These are phyloP conservation scores for Tichodroma muraria DNA, from an alignment of 2,113 vertebrate genomes.

Conservation along the genomic window DNA sequence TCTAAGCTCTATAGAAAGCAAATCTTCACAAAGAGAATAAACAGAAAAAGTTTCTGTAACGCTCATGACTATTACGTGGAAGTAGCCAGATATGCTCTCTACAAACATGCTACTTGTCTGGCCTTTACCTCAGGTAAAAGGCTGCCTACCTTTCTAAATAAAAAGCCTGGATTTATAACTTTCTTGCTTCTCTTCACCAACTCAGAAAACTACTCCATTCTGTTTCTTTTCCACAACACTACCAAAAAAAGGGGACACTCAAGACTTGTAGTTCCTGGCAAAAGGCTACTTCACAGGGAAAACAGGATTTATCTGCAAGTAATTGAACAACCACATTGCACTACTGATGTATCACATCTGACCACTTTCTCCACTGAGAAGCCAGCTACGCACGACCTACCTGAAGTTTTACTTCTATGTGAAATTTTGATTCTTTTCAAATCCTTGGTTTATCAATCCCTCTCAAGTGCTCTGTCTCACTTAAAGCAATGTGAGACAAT, in stretches of 20 bases:
- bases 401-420: neutral
- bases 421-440: neutral
- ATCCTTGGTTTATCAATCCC: neutral
- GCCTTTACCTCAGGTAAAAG: neutral
- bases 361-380: neutral
- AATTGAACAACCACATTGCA: too few relatives aligned
- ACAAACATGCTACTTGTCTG: neutral
- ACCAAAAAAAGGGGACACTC: neutral
- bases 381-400: fast-evolving
- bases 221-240: neutral
- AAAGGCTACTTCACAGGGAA: neutral
- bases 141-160: neutral
- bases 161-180: neutral
- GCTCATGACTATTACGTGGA: neutral
- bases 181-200: neutral
- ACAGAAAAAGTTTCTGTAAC: neutral
- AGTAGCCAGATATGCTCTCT: neutral
- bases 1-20: neutral
- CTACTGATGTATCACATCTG: neutral
- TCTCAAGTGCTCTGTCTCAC: neutral
- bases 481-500: neutral
- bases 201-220: neutral
- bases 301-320: neutral
- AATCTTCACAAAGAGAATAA: neutral
- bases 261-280: neutral